Evolutionary conservation across 1,140 invertebrate genomes (phyloP).

Genomic region (Drosophila paulistorum): DNA sequence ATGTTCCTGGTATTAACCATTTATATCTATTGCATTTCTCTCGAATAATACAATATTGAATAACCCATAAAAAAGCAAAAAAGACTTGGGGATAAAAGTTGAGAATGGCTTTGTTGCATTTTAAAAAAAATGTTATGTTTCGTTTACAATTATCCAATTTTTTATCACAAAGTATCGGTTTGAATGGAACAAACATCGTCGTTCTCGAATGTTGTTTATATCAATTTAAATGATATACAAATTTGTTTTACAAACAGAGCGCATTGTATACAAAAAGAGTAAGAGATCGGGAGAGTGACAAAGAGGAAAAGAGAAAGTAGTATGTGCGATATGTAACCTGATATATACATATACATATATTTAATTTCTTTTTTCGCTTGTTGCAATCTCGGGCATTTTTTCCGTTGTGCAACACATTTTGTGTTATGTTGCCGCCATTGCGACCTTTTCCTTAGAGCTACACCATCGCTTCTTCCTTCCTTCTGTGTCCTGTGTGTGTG

Average conservation of each 20-base stretch:
- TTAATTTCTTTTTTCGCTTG: slow-evolving; percentile 29
- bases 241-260: slow-evolving; percentile 46
- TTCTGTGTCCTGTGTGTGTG: background rate
- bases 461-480: background rate
- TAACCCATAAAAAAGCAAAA: no score
- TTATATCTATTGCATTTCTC: no score
- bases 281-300: background rate
- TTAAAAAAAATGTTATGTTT: no score
- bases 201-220: slow-evolving; percentile 54
- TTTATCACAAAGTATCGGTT: background rate
- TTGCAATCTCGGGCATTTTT: slow-evolving; percentile 52
- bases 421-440: slow-evolving; percentile 33
- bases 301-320: background rate
- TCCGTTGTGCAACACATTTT: slow-evolving; percentile 45
- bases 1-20: no score
- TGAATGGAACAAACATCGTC: background rate
- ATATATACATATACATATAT: slow-evolving; percentile 17
- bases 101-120: no score
- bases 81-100: no score
- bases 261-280: slow-evolving; percentile 15
- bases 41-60: no score
- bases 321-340: slow-evolving; percentile 36
- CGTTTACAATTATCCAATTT: background rate
- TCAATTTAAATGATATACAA: slow-evolving; percentile 71
- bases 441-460: slow-evolving; percentile 45